Percentiles rank a stretch among this genome's conserved stretches.
These are phyloP conservation scores for Plutomurus gul DNA, from an alignment of 1,140 invertebrate genomes.

Conservation along the genomic window DNA sequence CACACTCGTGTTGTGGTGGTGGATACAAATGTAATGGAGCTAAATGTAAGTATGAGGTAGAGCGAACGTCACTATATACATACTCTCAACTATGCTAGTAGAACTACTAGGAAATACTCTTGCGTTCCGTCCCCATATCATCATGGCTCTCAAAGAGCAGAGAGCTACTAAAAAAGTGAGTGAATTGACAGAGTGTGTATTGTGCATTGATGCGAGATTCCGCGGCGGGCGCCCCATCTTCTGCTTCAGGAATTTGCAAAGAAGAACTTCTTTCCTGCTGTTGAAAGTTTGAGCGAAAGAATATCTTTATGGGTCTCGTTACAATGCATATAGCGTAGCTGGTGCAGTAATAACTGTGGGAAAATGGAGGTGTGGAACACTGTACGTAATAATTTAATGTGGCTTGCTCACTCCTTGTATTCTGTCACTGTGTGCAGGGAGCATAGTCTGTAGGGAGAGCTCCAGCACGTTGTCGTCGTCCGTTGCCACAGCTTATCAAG, in stretches of 20 bases:
- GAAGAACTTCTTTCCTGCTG: background rate
- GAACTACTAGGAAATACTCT: no score
- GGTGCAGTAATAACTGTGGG: background rate
- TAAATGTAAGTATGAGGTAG: no score
- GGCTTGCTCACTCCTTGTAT: background rate
- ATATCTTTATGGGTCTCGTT: background rate
- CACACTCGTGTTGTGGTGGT: no score
- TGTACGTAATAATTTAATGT: constrained; percentile 11
- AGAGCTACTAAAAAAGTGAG: background rate
- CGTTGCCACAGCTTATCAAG: no score
- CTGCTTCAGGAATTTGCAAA: background rate
- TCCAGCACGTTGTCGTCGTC: no score
- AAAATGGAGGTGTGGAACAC: background rate
- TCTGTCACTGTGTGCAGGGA: background rate
- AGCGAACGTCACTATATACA: no score
- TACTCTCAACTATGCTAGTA: no score
- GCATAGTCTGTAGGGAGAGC: no score
- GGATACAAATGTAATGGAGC: no score
- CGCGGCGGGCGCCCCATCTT: background rate
- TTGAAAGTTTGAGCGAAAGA: background rate
- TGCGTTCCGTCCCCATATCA: no score
- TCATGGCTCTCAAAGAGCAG: no score
- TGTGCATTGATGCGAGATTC: background rate
- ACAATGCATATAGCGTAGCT: background rate
- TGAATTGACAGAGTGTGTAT: background rate